Evolutionary conservation across 2,113 vertebrate genomes (phyloP).

Genomic region (Syngnathoides biaculeatus): DNA sequence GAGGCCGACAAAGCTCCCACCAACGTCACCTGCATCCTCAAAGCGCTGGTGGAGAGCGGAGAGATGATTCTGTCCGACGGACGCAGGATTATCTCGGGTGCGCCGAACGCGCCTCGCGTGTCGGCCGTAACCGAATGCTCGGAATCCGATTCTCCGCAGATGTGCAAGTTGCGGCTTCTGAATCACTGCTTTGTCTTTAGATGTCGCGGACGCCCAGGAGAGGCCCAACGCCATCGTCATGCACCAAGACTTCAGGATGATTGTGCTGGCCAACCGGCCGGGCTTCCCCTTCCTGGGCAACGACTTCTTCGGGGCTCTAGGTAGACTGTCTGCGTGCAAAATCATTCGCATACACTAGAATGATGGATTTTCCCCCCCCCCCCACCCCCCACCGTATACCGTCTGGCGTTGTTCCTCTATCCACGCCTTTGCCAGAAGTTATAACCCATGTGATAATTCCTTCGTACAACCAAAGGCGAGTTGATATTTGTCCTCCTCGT

Average conservation of each 20-base stretch:
- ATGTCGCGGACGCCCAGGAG: constrained; percentile 63
- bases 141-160: constrained; percentile 15
- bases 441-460: no score
- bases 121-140: constrained; percentile 5
- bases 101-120: not conserved
- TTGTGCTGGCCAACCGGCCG: constrained; percentile 93
- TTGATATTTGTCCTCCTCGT: no score
- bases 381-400: no score
- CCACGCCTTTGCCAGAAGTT: no score
- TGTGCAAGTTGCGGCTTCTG: not conserved
- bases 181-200: constrained; percentile 64
- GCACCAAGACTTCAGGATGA: constrained; percentile 96
- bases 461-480: no score
- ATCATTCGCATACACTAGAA: no score
- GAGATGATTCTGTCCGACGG: constrained; percentile 97
- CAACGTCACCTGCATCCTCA: constrained; percentile 95
- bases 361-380: no score
- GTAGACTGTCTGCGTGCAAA: no score
- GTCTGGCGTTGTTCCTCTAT: not conserved
- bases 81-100: constrained; percentile 87
- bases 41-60: constrained; percentile 94
- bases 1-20: constrained; percentile 98
- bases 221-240: constrained; percentile 81
- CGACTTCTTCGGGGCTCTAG: constrained; percentile 94
- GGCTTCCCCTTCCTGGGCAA: constrained; percentile 98